Evolutionary conservation across 2,797 vertebrate genomes (phyloP).

Genomic region (Neosalanx taihuensis): DNA sequence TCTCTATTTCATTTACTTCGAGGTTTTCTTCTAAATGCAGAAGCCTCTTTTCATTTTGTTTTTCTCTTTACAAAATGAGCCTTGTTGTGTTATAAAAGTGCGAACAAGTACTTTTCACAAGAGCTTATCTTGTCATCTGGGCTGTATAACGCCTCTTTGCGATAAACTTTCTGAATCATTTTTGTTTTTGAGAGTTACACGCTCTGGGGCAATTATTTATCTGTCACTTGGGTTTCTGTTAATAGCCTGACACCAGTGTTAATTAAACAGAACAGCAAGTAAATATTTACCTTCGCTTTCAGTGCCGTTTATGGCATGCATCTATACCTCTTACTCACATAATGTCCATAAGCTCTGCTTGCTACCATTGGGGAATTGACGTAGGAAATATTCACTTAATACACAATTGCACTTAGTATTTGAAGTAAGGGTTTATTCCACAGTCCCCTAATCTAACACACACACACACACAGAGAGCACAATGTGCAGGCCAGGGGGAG

Average conservation of each 20-base stretch:
- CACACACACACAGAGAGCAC: background rate
- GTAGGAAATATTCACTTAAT: no score
- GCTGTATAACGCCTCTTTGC: slow-evolving; percentile 12
- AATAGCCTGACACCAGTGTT: slow-evolving; percentile 52
- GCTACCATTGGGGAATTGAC: no score
- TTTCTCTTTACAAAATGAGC: background rate
- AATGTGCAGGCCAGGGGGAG: background rate
- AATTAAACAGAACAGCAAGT: slow-evolving; percentile 52
- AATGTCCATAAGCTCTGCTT: no score
- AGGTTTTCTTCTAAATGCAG: no score
- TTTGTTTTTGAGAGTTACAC: slow-evolving; percentile 43
- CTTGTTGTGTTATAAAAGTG: background rate
- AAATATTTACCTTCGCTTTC: slow-evolving; percentile 35
- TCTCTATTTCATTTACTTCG: no score
- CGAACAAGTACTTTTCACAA: background rate
- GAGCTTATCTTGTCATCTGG: background rate
- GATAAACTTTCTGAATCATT: slow-evolving; percentile 48
- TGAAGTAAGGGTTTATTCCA: background rate
- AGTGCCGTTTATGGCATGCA: no score
- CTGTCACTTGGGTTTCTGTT: slow-evolving; percentile 33
- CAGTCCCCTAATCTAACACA: background rate
- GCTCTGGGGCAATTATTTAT: slow-evolving; percentile 65
- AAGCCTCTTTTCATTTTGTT: background rate
- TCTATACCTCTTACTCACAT: no score
- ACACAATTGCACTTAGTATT: background rate